Evolutionary conservation across 2,888 invertebrate species (phyloP), one percentile per base, ranked within the genome.

Genomic region (Dendrolimus houi): DNA sequence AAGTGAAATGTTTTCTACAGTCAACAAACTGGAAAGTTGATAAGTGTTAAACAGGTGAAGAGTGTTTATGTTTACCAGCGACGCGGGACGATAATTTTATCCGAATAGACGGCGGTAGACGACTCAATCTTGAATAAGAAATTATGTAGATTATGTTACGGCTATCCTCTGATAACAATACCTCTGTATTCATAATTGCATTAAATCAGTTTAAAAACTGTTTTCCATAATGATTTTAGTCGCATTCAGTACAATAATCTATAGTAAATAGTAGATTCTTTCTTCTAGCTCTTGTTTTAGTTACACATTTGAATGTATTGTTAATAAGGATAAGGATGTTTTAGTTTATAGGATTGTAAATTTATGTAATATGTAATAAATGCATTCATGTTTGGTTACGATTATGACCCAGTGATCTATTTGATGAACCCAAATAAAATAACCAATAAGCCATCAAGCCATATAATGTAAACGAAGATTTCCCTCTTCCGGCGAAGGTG

Each of bases 1-100:
- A 80, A 79, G 77, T 77, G 77, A 79, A 80, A 79, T 76, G 77
- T 74, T 68, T 68, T 64, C 59, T 72, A 74, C 74, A 74, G 73
- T 70, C 69, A 70, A 75, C 72, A 72, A 70, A 74, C 72, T 75
- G 64, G 77, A 79, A 79, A 79, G 78, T 66, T 64, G 71, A 69
- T 72, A 74, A 67, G 72, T 68, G 70, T 64, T 65, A 66, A 64
- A 67, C 74, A 73, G 74, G 66, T 66, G 71, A 65, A 62, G 69
- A 66, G 58, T 60, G 68, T 68, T 62, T 72, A 71, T 69, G 69
- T 65, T 66, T 60, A 12, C 12, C 47, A 9, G 47, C 47, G 47
- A 8, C 47, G 47, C 47, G 47, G 47, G 12, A 54, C 57, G 57
- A 59, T 54, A 40, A 29, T 29, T 29, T 29, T 29, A 29, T 29